Percentiles rank a stretch among this genome's conserved stretches.
Evolutionary conservation across 2,797 vertebrate species (phyloP).

Genomic region (Protosalanx chinensis): DNA sequence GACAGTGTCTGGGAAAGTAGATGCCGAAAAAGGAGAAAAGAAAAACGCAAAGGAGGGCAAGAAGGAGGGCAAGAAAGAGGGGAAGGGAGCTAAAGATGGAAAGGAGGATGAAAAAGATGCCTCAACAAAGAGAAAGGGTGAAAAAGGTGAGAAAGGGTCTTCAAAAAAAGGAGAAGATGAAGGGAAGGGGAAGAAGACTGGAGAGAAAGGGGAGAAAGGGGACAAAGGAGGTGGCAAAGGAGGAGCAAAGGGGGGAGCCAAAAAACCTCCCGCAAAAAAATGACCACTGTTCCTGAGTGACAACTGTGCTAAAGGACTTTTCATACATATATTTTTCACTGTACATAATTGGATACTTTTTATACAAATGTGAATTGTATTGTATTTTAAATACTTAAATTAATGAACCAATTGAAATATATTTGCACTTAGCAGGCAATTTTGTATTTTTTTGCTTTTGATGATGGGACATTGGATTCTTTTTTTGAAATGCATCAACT

Average conservation of each 20-base stretch:
- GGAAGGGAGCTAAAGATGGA: conserved; percentile 70
- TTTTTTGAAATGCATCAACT: not conserved
- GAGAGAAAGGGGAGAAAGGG: conserved; percentile 45
- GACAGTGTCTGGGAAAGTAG: conserved; percentile 81
- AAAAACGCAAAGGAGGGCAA: conserved; percentile 72
- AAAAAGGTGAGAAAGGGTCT: conserved; percentile 50
- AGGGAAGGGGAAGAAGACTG: conserved; percentile 43
- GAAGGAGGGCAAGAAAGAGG: conserved; percentile 72
- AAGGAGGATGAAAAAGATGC: conserved; percentile 55
- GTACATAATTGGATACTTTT: conserved; percentile 35
- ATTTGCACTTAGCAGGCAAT: not conserved
- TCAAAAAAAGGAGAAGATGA: conserved; percentile 53
- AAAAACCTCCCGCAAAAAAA: conserved; percentile 63
- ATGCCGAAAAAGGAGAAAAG: conserved; percentile 70
- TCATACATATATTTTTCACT: conserved; percentile 31
- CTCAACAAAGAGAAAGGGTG: conserved; percentile 55
- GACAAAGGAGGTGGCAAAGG: conserved; percentile 52
- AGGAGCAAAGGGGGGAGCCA: conserved; percentile 65
- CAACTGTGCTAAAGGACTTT: conserved; percentile 28
- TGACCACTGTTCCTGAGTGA: conserved; percentile 50
- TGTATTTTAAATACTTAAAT: conserved; percentile 47
- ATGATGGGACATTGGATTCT: not conserved
- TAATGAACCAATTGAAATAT: conserved; percentile 7
- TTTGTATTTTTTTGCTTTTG: not conserved
- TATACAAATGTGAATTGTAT: conserved; percentile 50